These are phyloP conservation scores for Phocides pigmalion DNA, from an alignment of 1,140 invertebrate genomes.

Conservation along the genomic window DNA sequence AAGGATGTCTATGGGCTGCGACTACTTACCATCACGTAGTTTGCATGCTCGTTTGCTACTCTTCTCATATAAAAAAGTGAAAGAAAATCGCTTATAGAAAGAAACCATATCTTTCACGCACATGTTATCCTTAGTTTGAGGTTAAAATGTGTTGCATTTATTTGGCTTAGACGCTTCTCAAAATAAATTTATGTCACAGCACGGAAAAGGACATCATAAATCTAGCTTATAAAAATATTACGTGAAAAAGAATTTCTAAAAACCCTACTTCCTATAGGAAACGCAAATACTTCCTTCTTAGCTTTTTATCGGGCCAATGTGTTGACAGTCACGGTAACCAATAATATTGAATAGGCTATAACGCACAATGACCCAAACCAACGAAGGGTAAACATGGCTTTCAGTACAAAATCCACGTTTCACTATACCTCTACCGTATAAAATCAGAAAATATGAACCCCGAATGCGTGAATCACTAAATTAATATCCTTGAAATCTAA, in stretches of 20 bases:
- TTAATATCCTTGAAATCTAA: conserved; percentile 83
- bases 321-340: conserved; percentile 72
- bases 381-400: conserved; percentile 74
- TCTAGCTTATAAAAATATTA: conserved; percentile 37
- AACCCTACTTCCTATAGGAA: conserved; percentile 68
- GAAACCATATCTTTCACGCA: conserved; percentile 4
- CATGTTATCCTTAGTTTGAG: conserved; percentile 6
- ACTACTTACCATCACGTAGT: too few species aligned
- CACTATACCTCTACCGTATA: conserved; percentile 61
- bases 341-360: conserved; percentile 49
- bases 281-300: conserved; percentile 75
- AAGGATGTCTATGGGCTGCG: too few species aligned
- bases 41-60: too few species aligned
- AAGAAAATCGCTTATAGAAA: background rate
- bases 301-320: conserved; percentile 57
- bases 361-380: conserved; percentile 66
- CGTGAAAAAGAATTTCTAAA: conserved; percentile 30
- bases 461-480: conserved; percentile 76
- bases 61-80: too few species aligned
- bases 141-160: conserved; percentile 24
- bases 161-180: conserved; percentile 26
- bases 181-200: conserved; percentile 28
- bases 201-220: conserved; percentile 37
- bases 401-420: conserved; percentile 58
- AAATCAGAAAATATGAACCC: conserved; percentile 79